Base-by-base conservation (phyloP, 2,113 vertebrate species). In the Lepus americanus region DNA sequence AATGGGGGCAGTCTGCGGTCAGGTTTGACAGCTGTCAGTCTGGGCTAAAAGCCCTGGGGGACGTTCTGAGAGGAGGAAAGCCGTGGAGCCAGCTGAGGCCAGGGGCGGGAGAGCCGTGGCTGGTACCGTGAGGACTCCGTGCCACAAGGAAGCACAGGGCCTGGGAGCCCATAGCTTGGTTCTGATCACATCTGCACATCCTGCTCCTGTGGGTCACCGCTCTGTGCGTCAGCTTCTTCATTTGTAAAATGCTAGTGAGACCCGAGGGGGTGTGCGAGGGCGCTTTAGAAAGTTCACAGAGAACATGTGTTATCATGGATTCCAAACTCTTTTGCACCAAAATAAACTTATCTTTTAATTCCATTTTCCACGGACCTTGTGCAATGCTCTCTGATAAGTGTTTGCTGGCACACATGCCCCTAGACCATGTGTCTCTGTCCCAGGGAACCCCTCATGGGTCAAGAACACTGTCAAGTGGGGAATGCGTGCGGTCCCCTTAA, bases 81-180 rank as follows among this genome's bases (percentile, higher is more conserved):
- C 17, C 0, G 5, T 63, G 84, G 53, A 25, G n/a, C 7, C 0
- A 6, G 10, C 17, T 2, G 61, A 95, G 91, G 67, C 14, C 2
- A 11, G 33, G 29, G 14, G 1, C 33, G n/a, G 55, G 55, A 27
- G 23, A 44, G 33, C 39, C 1, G 0, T 0, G 0, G 53, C 13
- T 9, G 66, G 66, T 29, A 19, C 81, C n/a, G 9, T 1, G 12
- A 9, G 51, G 73, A 44, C 12, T 4, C 2, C 1, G 6, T 4
- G 1, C 17, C 6, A 27, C 0, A 33, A 64, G 11, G 7, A 1
- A 55, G 33, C 36, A 53, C 6, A 11, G 77, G 72, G 49, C 53
- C 22, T 72, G 13, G 22, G 66, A 39, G 25, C 39, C 63, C 53
- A 19, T 27, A 33, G 76, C 12, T 29, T 55, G 78, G 51, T 6